These are phyloP conservation scores for Brachionus rotundiformis DNA, from an alignment of 1,140 invertebrate genomes.

Conservation along the genomic window DNA sequence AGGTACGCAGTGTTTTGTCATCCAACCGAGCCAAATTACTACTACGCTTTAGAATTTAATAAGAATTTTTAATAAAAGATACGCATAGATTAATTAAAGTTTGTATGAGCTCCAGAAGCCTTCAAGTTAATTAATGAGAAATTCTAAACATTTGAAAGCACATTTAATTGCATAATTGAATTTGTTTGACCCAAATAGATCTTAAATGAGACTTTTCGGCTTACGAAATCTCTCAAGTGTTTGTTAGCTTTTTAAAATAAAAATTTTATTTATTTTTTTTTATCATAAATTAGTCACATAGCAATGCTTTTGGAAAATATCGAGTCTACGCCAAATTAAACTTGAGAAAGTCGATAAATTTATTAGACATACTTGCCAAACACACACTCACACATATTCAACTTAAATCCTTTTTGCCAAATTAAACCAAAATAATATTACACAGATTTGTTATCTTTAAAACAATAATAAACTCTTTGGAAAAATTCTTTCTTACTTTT, in stretches of 20 bases:
- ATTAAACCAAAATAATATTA: too few species aligned
- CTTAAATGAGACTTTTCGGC: neutral
- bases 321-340: neutral
- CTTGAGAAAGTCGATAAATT: neutral
- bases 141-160: neutral
- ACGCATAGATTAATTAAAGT: slow-evolving; percentile 7
- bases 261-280: too few species aligned
- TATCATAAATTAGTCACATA: neutral
- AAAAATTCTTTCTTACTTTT: too few species aligned
- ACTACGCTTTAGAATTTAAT: neutral
- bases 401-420: too few species aligned
- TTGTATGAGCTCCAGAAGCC: neutral
- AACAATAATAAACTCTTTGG: too few species aligned
- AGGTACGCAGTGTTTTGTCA: neutral
- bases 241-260: neutral
- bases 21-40: slow-evolving; percentile 1
- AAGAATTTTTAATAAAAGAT: neutral
- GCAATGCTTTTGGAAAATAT: neutral
- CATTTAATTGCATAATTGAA: slow-evolving; percentile 3
- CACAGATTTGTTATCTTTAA: too few species aligned
- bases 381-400: too few species aligned
- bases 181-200: slow-evolving; percentile 14
- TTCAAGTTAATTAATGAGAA: slow-evolving; percentile 10
- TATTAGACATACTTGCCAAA: neutral
- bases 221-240: slow-evolving; percentile 13